Evolutionary conservation across 2,888 invertebrate species (phyloP), one percentile per base, ranked within the genome.

Genomic region (Lamellibrachia columna): DNA sequence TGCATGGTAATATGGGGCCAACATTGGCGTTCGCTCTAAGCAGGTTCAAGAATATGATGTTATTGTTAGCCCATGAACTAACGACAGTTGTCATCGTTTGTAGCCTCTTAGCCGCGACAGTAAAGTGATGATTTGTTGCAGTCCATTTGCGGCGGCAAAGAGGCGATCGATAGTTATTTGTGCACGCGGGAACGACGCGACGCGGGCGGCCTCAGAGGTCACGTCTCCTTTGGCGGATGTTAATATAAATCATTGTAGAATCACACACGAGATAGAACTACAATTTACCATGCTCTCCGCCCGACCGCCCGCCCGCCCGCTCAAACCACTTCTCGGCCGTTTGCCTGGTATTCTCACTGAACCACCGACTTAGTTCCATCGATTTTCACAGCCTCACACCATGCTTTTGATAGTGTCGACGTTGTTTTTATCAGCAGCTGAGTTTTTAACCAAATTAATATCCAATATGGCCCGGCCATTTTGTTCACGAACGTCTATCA

Each of bases 151-250:
- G 75, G 75, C 22, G 75, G 75, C 22, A 22, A 75, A 75, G 75
- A 75, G 75, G 75, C 75, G 75, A n/a, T 75, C 75, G 75, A 75
- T 75, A 75, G 75, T 75, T 75, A 75, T 75, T 75, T 75, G 75
- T 75, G 75, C 75, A 0, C 22, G 75, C 15, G 75, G 75, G 75
- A 15, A 22, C n/a, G 75, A 75, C 75, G 75, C 22, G 22, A 75
- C 75, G 22, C 4, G 3, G 22, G 22, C 22, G 22, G 22, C 75
- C 3, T 11, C 75, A 15, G 22, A 2, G 22, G 2, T n/a, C 75
- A 4, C 75, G 75, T 75, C 75, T 75, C 75, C 75, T 75, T 75
- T n/a, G 75, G 75, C 75, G 75, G 75, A 22, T 75, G 75, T 15
- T 75, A 75, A 75, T 75, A 15, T 75, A 75, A 75, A 75, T 75